Conservation (phyloP, 2,113 vertebrate genomes). For the Hippocampus barbouri region DNA sequence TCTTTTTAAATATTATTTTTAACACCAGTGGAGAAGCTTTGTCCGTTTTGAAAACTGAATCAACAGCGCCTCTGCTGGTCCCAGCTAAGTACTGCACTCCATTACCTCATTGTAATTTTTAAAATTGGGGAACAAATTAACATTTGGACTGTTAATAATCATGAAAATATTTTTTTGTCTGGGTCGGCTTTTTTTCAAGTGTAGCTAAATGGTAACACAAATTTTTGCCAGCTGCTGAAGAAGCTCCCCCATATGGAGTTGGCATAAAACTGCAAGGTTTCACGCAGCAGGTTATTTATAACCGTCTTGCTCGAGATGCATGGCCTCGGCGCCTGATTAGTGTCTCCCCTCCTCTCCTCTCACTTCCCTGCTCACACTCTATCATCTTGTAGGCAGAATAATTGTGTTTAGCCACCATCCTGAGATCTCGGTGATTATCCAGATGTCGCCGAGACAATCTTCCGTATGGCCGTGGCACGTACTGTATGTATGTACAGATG, state of each 20-base stretch:
- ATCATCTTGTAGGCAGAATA: slow-evolving; percentile 55
- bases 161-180: not conserved
- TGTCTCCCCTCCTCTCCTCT: slow-evolving; percentile 33
- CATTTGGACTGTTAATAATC: not conserved
- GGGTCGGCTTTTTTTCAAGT: not conserved
- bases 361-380: slow-evolving; percentile 38
- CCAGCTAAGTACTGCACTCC: no score
- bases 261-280: slow-evolving; percentile 16
- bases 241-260: not conserved
- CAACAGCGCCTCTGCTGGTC: no score
- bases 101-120: no score
- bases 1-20: no score
- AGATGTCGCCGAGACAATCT: slow-evolving; percentile 44
- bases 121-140: not conserved
- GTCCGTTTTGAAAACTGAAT: no score
- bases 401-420: slow-evolving; percentile 50
- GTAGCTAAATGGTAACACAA: not conserved
- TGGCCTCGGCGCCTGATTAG: slow-evolving; percentile 51
- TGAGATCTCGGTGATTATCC: slow-evolving; percentile 46
- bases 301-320: slow-evolving; percentile 53
- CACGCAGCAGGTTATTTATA: slow-evolving; percentile 42
- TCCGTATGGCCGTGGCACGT: slow-evolving; percentile 49
- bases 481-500: slow-evolving; percentile 49
- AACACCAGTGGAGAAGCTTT: no score
- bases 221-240: not conserved